Conservation (phyloP, 30 jellyfish, hydroid and myxozoan genomes). For the Aurelia coerulea region DNA sequence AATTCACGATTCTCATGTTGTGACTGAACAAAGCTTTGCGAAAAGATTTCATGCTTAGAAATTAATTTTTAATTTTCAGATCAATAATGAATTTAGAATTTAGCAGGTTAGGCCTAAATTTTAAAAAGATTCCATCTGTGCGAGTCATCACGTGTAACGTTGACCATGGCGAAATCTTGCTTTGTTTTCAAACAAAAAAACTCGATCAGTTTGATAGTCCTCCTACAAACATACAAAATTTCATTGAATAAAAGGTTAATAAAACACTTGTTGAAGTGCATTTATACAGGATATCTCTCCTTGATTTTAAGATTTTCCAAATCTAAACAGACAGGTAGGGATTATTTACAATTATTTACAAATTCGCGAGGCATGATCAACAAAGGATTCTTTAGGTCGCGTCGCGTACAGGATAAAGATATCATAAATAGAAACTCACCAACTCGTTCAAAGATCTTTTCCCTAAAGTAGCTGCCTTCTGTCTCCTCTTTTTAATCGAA, state of each 20-base stretch:
- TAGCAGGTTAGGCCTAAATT: too few species aligned
- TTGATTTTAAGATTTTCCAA: constrained; percentile 13
- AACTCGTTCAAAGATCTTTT: constrained; percentile 37
- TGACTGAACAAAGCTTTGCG: too few species aligned
- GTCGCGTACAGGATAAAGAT: too few species aligned
- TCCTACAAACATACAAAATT: constrained; percentile 6
- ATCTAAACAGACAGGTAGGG: constrained; percentile 58
- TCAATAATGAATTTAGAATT: too few species aligned
- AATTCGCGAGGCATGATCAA: constrained; percentile 19
- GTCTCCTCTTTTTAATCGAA: constrained; percentile 51
- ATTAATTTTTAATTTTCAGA: too few species aligned
- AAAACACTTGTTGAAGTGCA: background rate
- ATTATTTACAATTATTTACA: constrained; percentile 17
- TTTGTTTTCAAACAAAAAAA: background rate
- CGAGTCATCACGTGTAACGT: too few species aligned
- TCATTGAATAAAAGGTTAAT: constrained; percentile 8
- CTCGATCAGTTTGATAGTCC: constrained; percentile 12
- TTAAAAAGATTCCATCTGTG: too few species aligned
- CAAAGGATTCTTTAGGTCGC: background rate
- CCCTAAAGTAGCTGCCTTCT: constrained; percentile 32
- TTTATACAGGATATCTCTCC: background rate
- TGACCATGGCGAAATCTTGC: too few species aligned
- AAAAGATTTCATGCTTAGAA: too few species aligned
- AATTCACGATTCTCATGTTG: too few species aligned
- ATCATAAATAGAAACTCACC: constrained; percentile 20